Evolutionary conservation across 37 sponge, comb jelly and placozoan species (phyloP).

Genomic region (Cliona cf. orientalis): DNA sequence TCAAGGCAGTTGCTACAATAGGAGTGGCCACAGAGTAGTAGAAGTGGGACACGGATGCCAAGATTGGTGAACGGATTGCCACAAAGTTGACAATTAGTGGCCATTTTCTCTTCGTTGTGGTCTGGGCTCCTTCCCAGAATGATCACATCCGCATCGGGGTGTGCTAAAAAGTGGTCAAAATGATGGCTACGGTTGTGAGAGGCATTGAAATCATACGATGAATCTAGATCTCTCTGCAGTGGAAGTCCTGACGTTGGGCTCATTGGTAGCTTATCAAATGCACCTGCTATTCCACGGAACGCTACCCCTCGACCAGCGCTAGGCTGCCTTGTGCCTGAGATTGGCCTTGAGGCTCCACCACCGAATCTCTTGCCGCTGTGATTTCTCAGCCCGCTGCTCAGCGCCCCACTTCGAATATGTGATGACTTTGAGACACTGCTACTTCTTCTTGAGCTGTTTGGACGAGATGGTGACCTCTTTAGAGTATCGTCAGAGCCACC

Average conservation of each 20-base stretch:
- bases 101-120: background rate
- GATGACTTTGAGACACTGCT: background rate
- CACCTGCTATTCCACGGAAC: background rate
- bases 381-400: background rate
- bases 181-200: background rate
- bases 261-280: background rate
- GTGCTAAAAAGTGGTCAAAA: background rate
- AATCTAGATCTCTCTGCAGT: conserved; percentile 18
- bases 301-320: background rate
- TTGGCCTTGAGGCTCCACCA: background rate
- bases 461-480: conserved; percentile 3
- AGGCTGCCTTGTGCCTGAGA: background rate
- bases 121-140: background rate
- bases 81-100: conserved; percentile 36
- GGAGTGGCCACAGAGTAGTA: conserved; percentile 82
- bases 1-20: conserved; percentile 79
- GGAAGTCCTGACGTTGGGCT: conserved; percentile 22
- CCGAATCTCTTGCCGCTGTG: conserved; percentile 10
- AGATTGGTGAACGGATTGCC: conserved; percentile 34
- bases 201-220: background rate
- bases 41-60: conserved; percentile 53
- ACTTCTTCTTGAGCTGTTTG: background rate
- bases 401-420: background rate
- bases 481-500: conserved; percentile 23
- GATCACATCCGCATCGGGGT: background rate